Conservation (phyloP, 2,797 vertebrate species). For the Channallabes apus region DNA sequence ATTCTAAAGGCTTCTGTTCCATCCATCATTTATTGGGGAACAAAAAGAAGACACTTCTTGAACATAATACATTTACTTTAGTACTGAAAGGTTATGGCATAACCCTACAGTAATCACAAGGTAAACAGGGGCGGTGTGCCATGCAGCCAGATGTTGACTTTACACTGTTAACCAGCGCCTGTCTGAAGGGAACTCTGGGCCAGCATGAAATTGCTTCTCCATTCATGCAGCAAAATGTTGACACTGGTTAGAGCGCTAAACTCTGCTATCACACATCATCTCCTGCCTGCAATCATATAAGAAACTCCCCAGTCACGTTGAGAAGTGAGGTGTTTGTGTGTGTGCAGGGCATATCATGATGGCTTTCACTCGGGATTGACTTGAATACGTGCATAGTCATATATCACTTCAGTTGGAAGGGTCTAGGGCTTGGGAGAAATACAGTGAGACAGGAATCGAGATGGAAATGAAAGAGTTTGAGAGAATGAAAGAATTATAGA, state of each 20-base stretch:
- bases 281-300: slow-evolving; percentile 25
- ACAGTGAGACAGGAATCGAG: slow-evolving; percentile 5
- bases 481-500: slow-evolving; percentile 64
- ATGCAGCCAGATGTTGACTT: slow-evolving; percentile 24
- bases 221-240: slow-evolving; percentile 43
- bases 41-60: neutral
- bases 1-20: neutral
- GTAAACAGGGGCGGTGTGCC: slow-evolving; percentile 27
- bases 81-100: slow-evolving; percentile 6
- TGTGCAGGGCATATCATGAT: neutral
- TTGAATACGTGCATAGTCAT: neutral
- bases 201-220: slow-evolving; percentile 12
- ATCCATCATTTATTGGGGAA: slow-evolving; percentile 11
- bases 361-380: neutral
- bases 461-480: slow-evolving; percentile 48
- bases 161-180: slow-evolving; percentile 35
- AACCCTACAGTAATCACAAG: slow-evolving; percentile 21
- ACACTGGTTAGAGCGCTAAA: slow-evolving; percentile 32
- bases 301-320: slow-evolving; percentile 19
- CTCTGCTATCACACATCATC: slow-evolving; percentile 36
- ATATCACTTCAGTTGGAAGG: slow-evolving; percentile 20
- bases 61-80: slow-evolving; percentile 29
- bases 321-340: neutral
- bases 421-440: slow-evolving; percentile 17
- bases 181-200: slow-evolving; percentile 5